Conservation (phyloP, 64 coral and sea anemone species). For the Exaiptasia diaphana region DNA sequence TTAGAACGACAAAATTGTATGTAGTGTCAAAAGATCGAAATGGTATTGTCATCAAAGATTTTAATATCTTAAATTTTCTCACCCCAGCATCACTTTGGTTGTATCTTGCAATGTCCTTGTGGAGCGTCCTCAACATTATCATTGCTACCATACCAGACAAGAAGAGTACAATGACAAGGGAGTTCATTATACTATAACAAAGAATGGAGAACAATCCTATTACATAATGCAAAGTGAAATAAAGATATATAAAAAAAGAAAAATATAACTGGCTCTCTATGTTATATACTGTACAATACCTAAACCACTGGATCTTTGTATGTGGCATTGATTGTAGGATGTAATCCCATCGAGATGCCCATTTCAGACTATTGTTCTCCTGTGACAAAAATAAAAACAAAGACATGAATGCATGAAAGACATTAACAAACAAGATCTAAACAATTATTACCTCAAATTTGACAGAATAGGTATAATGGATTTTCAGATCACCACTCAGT, state of each 20-base stretch:
- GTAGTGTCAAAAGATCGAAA: no score
- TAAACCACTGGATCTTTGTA: conserved; percentile 98
- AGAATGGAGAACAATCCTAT: not conserved
- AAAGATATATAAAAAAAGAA: no score
- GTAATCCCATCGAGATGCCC: conserved; percentile 98
- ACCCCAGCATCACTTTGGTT: conserved; percentile 96
- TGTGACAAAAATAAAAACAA: conserved; percentile 2
- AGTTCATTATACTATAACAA: conserved; percentile 92
- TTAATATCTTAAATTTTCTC: conserved; percentile 10
- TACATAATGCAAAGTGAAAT: no score
- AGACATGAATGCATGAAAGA: not conserved
- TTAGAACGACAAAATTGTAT: no score
- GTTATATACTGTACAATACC: conserved; percentile 36
- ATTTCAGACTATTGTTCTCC: conserved; percentile 68
- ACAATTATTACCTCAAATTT: conserved; percentile 2
- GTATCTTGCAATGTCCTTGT: conserved; percentile 97
- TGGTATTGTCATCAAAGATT: no score
- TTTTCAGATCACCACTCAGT: not conserved
- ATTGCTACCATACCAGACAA: conserved; percentile 98
- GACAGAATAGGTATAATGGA: conserved; percentile 63
- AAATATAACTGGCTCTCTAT: no score
- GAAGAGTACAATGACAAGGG: conserved; percentile 93
- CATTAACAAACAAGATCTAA: not conserved
- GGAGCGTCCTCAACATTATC: conserved; percentile 97
- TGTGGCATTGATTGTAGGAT: conserved; percentile 93